These are phyloP conservation scores for Acropternis orthonyx DNA, from an alignment of 2,797 vertebrate genomes.

Conservation along the genomic window DNA sequence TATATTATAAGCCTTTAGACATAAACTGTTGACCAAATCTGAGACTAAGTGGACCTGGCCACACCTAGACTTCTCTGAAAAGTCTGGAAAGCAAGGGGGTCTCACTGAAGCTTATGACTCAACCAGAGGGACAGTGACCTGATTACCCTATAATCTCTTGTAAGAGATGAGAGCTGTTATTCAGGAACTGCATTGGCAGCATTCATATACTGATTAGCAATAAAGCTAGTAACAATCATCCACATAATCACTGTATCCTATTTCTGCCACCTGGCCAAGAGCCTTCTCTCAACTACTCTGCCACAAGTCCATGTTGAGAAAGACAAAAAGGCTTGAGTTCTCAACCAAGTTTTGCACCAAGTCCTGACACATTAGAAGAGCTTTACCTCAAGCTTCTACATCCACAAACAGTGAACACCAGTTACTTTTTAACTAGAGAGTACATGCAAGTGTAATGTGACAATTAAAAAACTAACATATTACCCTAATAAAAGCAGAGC, in stretches of 20 bases:
- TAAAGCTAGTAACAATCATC: not conserved
- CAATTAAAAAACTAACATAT: not conserved
- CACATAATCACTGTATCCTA: not conserved
- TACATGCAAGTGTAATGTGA: not conserved
- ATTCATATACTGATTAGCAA: not conserved
- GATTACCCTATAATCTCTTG: not conserved
- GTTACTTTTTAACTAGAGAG: constrained; percentile 20
- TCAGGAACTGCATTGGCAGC: not conserved
- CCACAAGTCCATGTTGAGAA: not conserved
- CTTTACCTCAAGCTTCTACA: not conserved
- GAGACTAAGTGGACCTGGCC: not conserved
- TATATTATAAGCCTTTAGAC: not conserved
- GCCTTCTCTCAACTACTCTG: not conserved
- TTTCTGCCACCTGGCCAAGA: not conserved
- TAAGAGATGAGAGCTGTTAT: not conserved
- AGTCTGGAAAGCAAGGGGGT: not conserved
- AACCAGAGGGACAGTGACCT: not conserved
- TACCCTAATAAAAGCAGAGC: not conserved
- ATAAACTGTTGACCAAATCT: not conserved
- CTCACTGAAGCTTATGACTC: not conserved
- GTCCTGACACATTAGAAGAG: not conserved
- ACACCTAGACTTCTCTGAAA: not conserved
- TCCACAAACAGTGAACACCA: not conserved
- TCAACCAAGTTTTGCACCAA: not conserved
- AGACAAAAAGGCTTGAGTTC: not conserved